Percentiles rank a stretch among this genome's conserved stretches.
Conservation (phyloP, 1,140 invertebrate species). For the Brachionus plicatilis region DNA sequence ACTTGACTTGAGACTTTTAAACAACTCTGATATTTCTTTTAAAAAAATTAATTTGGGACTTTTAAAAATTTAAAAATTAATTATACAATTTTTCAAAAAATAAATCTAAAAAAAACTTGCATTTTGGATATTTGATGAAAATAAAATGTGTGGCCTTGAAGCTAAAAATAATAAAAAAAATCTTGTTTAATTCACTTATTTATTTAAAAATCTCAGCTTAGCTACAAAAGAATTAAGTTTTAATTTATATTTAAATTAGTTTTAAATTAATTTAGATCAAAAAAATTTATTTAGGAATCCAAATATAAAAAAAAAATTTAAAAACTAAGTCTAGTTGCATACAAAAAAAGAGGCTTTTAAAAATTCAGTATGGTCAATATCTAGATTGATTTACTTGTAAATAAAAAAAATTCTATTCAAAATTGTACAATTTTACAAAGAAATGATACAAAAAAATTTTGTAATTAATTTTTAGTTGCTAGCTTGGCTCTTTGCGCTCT, state of each 20-base stretch:
- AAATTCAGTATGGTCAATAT: neutral
- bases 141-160: too few relatives aligned
- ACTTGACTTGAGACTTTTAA: too few relatives aligned
- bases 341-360: neutral
- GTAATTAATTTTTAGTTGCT: neutral
- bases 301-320: neutral
- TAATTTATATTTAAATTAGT: too few relatives aligned
- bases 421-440: neutral
- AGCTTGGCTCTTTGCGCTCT: constrained; percentile 16
- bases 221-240: too few relatives aligned
- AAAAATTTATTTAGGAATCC: neutral
- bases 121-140: too few relatives aligned
- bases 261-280: neutral
- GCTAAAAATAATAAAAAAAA: neutral
- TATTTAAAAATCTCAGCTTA: too few relatives aligned
- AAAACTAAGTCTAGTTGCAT: neutral
- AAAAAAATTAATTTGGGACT: too few relatives aligned
- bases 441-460: neutral
- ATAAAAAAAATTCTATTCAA: neutral
- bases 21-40: too few relatives aligned
- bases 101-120: too few relatives aligned
- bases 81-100: too few relatives aligned
- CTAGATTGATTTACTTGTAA: neutral
- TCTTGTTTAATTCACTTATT: neutral
- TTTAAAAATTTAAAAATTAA: too few relatives aligned